phyloP scores from a whole-genome alignment of 1,140 invertebrate genomes.

The Neodiprion lecontei region DNA sequence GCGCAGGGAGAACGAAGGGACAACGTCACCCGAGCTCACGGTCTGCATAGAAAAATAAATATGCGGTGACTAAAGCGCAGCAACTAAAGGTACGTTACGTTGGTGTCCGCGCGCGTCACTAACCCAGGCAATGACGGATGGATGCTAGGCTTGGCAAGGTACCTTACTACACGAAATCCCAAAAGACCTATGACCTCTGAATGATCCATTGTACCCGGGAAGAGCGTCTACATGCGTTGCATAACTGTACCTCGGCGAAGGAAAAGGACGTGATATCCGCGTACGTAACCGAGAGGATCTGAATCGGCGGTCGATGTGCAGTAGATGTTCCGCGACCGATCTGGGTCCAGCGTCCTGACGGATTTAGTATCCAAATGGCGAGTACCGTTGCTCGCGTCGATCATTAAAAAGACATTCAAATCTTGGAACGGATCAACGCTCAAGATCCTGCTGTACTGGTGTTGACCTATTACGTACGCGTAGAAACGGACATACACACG shows the following conservation, averaged over 20 bases:
- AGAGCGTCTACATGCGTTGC: slow-evolving; percentile 4
- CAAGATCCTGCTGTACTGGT: not conserved
- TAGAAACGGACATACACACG: not conserved
- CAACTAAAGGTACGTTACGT: not conserved
- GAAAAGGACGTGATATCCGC: slow-evolving; percentile 1
- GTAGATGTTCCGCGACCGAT: not conserved
- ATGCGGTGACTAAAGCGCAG: not conserved
- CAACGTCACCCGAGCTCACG: not conserved
- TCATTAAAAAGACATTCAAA: slow-evolving; percentile 4
- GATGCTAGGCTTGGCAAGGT: slow-evolving; percentile 2
- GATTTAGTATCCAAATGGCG: not conserved
- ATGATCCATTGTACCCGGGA: not conserved
- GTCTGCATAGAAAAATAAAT: not conserved
- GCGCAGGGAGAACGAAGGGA: too few species aligned
- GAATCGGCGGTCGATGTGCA: not conserved
- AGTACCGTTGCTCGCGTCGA: not conserved
- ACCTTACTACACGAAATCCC: slow-evolving; percentile 3
- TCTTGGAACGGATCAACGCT: not conserved
- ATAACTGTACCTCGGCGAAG: not conserved
- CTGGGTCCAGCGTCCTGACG: not conserved
- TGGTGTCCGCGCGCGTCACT: slow-evolving; percentile 3
- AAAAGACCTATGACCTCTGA: not conserved
- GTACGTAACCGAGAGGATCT: not conserved
- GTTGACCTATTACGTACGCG: not conserved
- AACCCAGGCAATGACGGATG: not conserved